Evolutionary conservation across 1,140 invertebrate genomes (phyloP).

Genomic region (Camponotus pennsylvanicus): DNA sequence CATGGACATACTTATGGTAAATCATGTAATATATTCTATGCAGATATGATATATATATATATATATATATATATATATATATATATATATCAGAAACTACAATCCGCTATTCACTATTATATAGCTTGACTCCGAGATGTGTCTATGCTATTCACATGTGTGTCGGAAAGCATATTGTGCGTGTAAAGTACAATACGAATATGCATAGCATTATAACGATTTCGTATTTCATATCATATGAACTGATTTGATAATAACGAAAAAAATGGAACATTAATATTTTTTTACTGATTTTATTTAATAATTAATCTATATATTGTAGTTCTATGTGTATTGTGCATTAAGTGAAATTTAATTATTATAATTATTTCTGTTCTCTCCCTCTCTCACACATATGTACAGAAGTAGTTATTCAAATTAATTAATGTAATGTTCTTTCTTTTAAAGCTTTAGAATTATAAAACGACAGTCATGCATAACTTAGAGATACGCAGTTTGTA

Average conservation of each 20-base stretch:
- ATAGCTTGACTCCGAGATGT: not conserved
- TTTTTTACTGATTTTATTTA: too few species aligned
- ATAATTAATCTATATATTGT: conserved; percentile 3
- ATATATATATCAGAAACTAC: not conserved
- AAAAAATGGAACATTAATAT: not conserved
- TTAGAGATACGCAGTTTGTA: not conserved
- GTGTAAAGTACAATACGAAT: not conserved
- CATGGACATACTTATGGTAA: not conserved
- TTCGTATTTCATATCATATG: not conserved
- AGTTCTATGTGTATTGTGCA: not conserved
- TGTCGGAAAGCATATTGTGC: not conserved
- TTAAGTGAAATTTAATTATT: not conserved
- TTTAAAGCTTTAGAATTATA: conserved; percentile 12
- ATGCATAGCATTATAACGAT: not conserved
- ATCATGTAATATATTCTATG: not conserved
- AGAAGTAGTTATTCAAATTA: not conserved
- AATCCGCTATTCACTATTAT: not conserved
- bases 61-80: too few species aligned
- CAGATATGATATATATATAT: not conserved
- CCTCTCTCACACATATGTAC: too few species aligned
- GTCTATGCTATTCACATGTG: not conserved
- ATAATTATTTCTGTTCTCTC: not conserved
- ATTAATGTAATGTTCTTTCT: not conserved
- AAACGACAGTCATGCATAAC: not conserved
- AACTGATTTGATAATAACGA: not conserved